Conservation (phyloP, 2,113 vertebrate species). For the Grantiella picta region DNA sequence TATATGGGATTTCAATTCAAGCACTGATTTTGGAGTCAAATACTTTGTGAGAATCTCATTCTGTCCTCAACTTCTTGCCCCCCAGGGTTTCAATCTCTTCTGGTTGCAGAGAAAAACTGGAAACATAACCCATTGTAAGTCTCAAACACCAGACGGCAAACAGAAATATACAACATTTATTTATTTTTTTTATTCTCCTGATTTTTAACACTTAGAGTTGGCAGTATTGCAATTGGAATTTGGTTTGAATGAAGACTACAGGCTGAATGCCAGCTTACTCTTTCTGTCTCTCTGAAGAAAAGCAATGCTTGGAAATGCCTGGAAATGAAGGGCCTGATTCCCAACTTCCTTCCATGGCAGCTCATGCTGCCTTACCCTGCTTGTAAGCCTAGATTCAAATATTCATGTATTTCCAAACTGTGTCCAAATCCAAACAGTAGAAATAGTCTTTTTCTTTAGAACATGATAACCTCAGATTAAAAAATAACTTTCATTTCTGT, state of each 20-base stretch:
- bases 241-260: slow-evolving; percentile 54
- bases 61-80: neutral
- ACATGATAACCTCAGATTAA: neutral
- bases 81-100: neutral
- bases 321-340: slow-evolving; percentile 17
- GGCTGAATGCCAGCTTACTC: slow-evolving; percentile 29
- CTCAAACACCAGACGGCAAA: slow-evolving; percentile 54
- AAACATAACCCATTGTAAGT: slow-evolving; percentile 33
- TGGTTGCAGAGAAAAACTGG: slow-evolving; percentile 6
- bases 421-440: neutral
- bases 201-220: slow-evolving; percentile 46
- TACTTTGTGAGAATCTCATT: neutral
- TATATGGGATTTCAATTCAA: neutral
- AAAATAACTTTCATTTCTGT: neutral
- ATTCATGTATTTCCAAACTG: neutral
- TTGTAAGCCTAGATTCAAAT: neutral
- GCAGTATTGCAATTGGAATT: slow-evolving; percentile 54
- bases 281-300: neutral
- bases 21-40: neutral
- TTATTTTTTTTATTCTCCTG: neutral
- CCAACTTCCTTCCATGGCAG: neutral
- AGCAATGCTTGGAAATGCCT: slow-evolving; percentile 26
- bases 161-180: slow-evolving; percentile 26
- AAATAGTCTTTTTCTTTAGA: neutral
- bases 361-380: neutral